Percentiles rank a stretch among this genome's conserved stretches.
phyloP scores from a whole-genome alignment of 92 coral and sea anemone species.

The Anthopleura xanthogrammica region DNA sequence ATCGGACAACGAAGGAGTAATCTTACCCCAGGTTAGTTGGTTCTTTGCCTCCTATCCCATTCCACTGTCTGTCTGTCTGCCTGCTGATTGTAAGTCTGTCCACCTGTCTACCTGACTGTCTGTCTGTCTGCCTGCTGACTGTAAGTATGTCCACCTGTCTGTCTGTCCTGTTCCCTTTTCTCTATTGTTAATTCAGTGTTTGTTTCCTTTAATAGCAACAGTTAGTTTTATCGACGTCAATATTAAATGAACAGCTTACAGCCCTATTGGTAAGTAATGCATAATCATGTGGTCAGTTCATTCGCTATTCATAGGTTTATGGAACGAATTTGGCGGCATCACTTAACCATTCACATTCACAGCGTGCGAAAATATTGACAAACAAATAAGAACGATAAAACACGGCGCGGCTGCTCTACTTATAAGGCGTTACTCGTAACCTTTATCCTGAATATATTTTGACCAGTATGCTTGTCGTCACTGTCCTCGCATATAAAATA shows the following conservation, averaged over 20 bases:
- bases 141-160: background rate
- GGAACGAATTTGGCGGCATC: too few relatives aligned
- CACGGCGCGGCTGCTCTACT: too few relatives aligned
- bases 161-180: background rate
- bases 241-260: conserved; percentile 94
- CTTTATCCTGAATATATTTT: too few relatives aligned
- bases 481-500: background rate
- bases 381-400: too few relatives aligned
- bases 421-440: too few relatives aligned
- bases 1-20: conserved; percentile 35
- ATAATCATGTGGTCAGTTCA: background rate
- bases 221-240: conserved; percentile 87
- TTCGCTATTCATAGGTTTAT: background rate
- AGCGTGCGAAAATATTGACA: too few relatives aligned
- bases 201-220: conserved; percentile 68
- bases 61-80: background rate
- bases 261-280: conserved; percentile 76
- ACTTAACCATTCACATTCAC: background rate
- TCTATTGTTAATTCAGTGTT: background rate
- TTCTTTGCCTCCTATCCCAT: background rate
- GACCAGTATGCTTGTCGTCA: background rate
- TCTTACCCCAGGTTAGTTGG: conserved; percentile 62
- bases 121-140: conserved; percentile 10
- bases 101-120: background rate
- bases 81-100: conserved; percentile 16